Base-by-base conservation (phyloP, 2,797 vertebrate species). In the Sebastes elongatus region DNA sequence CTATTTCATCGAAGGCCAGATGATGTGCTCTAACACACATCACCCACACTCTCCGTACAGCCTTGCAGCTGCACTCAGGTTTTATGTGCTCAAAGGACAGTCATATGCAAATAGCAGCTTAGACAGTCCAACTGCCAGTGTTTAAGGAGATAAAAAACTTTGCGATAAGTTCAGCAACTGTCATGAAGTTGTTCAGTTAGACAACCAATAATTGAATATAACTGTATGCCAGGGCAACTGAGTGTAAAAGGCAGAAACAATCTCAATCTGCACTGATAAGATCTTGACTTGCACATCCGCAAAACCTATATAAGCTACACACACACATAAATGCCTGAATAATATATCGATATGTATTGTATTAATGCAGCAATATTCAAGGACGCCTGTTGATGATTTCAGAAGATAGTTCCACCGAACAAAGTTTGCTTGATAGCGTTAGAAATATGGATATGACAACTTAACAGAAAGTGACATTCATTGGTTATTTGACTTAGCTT, bases 41-140 rank as follows among this genome's bases (percentile, higher is more conserved):
- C 76, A 84, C n/a, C 28, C 38, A 68, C 68, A 57, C 63, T 68
- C 49, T 73, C 56, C 22, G 52, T 67, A 80, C 68, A 74, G 66
- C 22, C 53, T 85, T 49, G 73, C 70, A 85, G 46, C 64, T 82
- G 60, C 74, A 60, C 71, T 80, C 62, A 1, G 53, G 52, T 79
- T 87, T 66, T 74, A 86, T 77, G 38, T 69, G 30, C 66, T 77
- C 53, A 83, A 82, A 80, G 71, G 80, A 80, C 59, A 52, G 72
- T 66, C 35, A 56, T 27, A 92, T 91, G 92, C 86, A 94, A 94
- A 92, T 87, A 63, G 16, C 7, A 63, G 68, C 60, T 56, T 59
- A 35, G 59, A 71, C 59, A 69, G 78, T 76, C 46, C 57, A 89
- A 88, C 85, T 74, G 81, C 63, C 80, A 78, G 20, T 27, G 27